Base-by-base conservation (phyloP, 1,140 invertebrate genomes). In the Reticulitermes speratus region DNA sequence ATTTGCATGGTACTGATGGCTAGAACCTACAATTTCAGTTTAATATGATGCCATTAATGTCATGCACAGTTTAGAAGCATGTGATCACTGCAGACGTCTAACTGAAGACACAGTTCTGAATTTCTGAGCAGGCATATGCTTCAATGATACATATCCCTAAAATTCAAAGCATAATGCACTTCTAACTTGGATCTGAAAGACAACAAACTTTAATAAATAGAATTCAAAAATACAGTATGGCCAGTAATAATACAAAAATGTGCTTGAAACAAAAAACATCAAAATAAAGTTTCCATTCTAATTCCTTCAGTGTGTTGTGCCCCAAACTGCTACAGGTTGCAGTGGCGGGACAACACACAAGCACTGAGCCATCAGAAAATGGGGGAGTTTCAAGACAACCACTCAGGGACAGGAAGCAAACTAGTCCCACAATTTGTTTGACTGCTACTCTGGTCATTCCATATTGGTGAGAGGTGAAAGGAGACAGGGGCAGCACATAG, bases 21-120 rank as follows among this genome's bases (percentile, higher is more conserved):
- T 75, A 75, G 9, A 75, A 75, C 65, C 65, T 75, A 0, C 65
- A 75, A 1, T 75, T 75, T 55, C 52, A 55, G 52, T 12, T 55
- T 55, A 21, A 16, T 48, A 25, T 16, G 59, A 65, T 19, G 59
- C 16, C 59, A 65, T n/a, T 75, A 30, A 30, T 75, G n/a, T 75
- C 65, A 75, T 75, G 65, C 65, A 75, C 65, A 75, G 65, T 25
- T 75, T 30, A 30, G 65, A 30, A 75, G 25, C 65, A 75, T 75
- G 65, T 75, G 65, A 75, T 75, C 65, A 75, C n/a, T 75, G 65
- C 65, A 75, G 65, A 75, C 30, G 65, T 75, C 25, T 75, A 75
- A 30, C 6, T n/a, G 65, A 25, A 75, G 65, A 75, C 30, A 75
- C 25, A 6, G n/a, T 75, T 75, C n/a, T 75, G n/a, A 75, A 30